A percentile compares a stretch with the other conserved stretches of the same genome.
Evolutionary conservation across 2,888 invertebrate genomes (phyloP).

Genomic region (Lepidonotus clava): DNA sequence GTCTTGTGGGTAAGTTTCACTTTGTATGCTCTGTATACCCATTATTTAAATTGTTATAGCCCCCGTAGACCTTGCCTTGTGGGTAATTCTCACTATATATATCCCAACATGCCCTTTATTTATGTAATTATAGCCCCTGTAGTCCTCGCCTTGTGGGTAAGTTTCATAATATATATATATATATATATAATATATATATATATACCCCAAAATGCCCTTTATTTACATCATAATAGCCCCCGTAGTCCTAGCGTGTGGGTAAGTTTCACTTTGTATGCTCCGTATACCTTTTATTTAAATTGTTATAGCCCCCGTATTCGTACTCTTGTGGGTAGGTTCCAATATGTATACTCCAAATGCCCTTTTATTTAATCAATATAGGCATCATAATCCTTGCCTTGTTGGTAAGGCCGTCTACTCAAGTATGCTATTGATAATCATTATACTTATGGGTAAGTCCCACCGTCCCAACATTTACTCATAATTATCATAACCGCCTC

Average conservation of each 20-base stretch:
- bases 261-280: too few species aligned
- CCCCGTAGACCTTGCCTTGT: constrained; percentile 61
- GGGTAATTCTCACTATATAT: too few species aligned
- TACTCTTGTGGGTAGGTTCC: constrained; percentile 63
- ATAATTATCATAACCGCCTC: too few species aligned
- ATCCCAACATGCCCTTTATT: constrained; percentile 52
- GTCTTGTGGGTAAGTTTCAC: constrained; percentile 64
- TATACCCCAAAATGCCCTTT: constrained; percentile 46
- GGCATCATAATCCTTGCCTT: too few species aligned
- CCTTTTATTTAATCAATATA: too few species aligned
- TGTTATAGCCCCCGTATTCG: constrained; percentile 62
- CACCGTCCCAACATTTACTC: too few species aligned
- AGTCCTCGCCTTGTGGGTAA: constrained; percentile 61
- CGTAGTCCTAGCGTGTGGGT: constrained; percentile 60
- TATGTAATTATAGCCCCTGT: constrained; percentile 64
- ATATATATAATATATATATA: too few species aligned
- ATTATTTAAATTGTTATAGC: constrained; percentile 63
- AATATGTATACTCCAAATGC: too few species aligned
- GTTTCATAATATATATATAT: too few species aligned
- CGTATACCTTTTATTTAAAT: constrained; percentile 59
- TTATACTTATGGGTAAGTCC: too few species aligned
- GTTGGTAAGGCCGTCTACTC: too few species aligned
- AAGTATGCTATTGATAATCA: too few species aligned
- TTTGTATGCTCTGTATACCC: constrained; percentile 36
- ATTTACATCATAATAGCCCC: constrained; percentile 64